A percentile compares a stretch with the other conserved stretches of the same genome.
phyloP scores from a whole-genome alignment of 2,888 invertebrate genomes.

The Protodeltote pygarga region DNA sequence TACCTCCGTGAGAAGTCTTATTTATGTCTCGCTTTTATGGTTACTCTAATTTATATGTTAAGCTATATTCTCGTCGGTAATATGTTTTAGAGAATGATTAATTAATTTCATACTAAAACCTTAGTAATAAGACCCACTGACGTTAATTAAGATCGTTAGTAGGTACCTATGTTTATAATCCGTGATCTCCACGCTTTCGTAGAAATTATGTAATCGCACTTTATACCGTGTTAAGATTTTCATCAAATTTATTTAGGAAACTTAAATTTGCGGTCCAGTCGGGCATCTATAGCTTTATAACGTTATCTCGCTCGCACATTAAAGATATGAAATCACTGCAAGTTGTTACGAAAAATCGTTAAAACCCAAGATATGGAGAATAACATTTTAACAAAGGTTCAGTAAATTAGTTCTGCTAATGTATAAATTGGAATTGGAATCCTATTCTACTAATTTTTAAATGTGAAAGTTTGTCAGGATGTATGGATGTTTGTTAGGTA shows the following conservation, averaged over 20 bases:
- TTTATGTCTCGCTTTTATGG: conserved; percentile 23
- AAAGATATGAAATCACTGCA: too few relatives aligned
- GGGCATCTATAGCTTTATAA: too few relatives aligned
- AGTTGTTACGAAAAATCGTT: too few relatives aligned
- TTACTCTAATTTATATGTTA: conserved; percentile 16
- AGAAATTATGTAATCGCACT: not conserved
- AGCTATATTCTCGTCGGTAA: conserved; percentile 19
- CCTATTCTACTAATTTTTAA: too few relatives aligned
- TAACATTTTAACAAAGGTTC: too few relatives aligned
- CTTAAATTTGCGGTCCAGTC: not conserved
- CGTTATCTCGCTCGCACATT: too few relatives aligned
- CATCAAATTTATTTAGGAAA: not conserved
- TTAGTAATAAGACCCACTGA: conserved; percentile 27
- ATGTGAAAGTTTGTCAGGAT: too few relatives aligned
- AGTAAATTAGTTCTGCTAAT: too few relatives aligned
- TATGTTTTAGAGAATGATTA: conserved; percentile 40
- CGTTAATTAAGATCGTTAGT: conserved; percentile 34
- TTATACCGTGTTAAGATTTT: not conserved
- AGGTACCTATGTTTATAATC: conserved; percentile 17
- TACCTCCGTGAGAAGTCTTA: conserved; percentile 12
- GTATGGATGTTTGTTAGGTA: too few relatives aligned
- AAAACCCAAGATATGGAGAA: too few relatives aligned
- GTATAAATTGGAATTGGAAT: too few relatives aligned
- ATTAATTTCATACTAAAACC: conserved; percentile 30
- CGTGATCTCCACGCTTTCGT: conserved; percentile 3